phyloP scores from a whole-genome alignment of 1,140 invertebrate species.

The Habropoda laboriosa region DNA sequence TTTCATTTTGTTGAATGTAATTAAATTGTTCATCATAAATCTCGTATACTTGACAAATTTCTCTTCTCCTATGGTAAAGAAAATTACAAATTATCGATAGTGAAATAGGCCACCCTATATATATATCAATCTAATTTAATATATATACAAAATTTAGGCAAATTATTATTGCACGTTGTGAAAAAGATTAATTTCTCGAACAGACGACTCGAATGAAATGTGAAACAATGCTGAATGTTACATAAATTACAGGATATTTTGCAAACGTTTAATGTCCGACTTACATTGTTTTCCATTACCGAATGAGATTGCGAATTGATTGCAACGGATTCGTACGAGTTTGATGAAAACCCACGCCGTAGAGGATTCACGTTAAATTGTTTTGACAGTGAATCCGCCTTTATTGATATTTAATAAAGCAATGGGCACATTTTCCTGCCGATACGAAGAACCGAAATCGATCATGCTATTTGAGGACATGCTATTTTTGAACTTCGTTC shows the following conservation, averaged over 20 bases:
- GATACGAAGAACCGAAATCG: not conserved
- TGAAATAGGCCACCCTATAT: too few species aligned
- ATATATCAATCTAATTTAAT: too few species aligned
- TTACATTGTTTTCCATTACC: conserved; percentile 28
- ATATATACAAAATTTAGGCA: too few species aligned
- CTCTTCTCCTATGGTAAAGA: too few species aligned
- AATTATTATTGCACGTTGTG: not conserved
- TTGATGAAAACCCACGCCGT: conserved; percentile 14
- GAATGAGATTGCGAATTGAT: conserved; percentile 15
- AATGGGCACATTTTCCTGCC: not conserved
- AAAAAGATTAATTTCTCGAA: not conserved
- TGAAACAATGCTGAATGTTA: not conserved
- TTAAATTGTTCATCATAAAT: too few species aligned
- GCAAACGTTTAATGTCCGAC: not conserved
- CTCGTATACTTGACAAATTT: too few species aligned
- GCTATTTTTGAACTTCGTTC: not conserved
- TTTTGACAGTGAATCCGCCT: conserved; percentile 30
- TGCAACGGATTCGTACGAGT: conserved; percentile 10
- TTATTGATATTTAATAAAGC: conserved; percentile 36
- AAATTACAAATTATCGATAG: too few species aligned
- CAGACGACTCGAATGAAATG: not conserved
- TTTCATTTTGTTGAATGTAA: too few species aligned
- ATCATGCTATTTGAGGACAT: not conserved
- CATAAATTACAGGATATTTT: conserved; percentile 7
- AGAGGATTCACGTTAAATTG: conserved; percentile 11